Conservation (phyloP, 1,140 invertebrate species). For the Eumeta japonica region DNA sequence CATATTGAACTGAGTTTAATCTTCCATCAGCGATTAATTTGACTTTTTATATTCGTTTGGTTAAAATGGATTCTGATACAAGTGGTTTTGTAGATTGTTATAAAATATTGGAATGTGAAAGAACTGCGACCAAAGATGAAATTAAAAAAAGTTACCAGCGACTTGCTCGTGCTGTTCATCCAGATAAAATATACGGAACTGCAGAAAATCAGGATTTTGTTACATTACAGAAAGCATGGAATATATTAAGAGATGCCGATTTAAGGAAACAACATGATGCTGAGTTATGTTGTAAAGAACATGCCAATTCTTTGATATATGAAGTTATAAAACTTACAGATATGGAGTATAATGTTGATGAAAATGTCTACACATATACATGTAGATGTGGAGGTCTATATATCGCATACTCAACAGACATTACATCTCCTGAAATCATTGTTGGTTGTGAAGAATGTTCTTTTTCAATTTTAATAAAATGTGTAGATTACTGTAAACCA, state of each 20-base stretch:
- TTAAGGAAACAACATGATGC: constrained; percentile 62
- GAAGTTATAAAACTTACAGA: constrained; percentile 56
- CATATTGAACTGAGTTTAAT: too few species aligned
- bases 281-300: constrained; percentile 52
- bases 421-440: constrained; percentile 43
- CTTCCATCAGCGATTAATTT: too few species aligned
- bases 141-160: constrained; percentile 65
- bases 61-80: not conserved
- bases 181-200: constrained; percentile 58
- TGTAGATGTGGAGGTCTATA: constrained; percentile 68
- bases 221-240: constrained; percentile 64
- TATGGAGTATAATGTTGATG: constrained; percentile 44
- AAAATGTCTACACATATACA: constrained; percentile 49
- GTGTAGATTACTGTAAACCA: constrained; percentile 12
- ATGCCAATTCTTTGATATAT: constrained; percentile 58
- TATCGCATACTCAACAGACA: constrained; percentile 47
- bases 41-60: too few species aligned
- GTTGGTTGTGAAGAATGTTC: constrained; percentile 69
- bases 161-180: constrained; percentile 61
- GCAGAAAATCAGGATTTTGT: constrained; percentile 45
- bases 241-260: constrained; percentile 57
- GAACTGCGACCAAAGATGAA: constrained; percentile 57
- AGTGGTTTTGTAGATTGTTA: constrained; percentile 56
- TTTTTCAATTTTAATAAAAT: constrained; percentile 61
- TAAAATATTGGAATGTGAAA: constrained; percentile 58